Evolutionary conservation across 2,888 invertebrate species (phyloP).

Genomic region (Cordilura impudica): DNA sequence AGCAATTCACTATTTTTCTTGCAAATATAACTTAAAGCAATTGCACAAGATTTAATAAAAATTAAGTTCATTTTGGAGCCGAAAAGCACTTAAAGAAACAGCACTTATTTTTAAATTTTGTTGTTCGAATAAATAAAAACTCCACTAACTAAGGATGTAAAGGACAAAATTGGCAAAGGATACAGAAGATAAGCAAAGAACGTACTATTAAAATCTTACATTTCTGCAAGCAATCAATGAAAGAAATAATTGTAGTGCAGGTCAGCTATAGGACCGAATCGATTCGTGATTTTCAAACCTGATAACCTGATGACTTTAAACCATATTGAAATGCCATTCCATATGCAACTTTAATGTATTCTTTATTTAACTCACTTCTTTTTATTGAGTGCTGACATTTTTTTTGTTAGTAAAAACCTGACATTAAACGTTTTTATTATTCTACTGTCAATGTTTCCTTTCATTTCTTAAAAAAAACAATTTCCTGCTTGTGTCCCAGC

Average conservation of each 20-base stretch:
- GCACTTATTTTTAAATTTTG: too few relatives aligned
- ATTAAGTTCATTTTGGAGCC: background rate
- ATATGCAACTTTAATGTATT: background rate
- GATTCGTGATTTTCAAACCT: too few relatives aligned
- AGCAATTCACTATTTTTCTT: conserved; percentile 19
- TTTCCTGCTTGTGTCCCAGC: background rate
- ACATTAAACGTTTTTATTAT: background rate
- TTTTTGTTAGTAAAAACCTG: conserved; percentile 1
- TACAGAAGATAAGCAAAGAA: too few relatives aligned
- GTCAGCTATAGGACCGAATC: too few relatives aligned
- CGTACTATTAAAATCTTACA: too few relatives aligned
- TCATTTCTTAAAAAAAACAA: background rate
- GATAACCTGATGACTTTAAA: too few relatives aligned
- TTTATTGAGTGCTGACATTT: background rate
- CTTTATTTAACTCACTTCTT: background rate
- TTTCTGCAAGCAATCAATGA: too few relatives aligned
- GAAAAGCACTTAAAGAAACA: too few relatives aligned
- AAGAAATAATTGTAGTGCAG: too few relatives aligned
- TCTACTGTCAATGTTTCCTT: background rate
- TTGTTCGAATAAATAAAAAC: too few relatives aligned
- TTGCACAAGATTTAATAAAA: background rate
- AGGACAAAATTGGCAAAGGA: too few relatives aligned
- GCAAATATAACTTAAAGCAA: background rate
- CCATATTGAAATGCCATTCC: background rate
- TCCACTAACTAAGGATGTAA: too few relatives aligned